Evolutionary conservation across 2,113 vertebrate genomes (phyloP).

Genomic region (Lepidothrix coronata): DNA sequence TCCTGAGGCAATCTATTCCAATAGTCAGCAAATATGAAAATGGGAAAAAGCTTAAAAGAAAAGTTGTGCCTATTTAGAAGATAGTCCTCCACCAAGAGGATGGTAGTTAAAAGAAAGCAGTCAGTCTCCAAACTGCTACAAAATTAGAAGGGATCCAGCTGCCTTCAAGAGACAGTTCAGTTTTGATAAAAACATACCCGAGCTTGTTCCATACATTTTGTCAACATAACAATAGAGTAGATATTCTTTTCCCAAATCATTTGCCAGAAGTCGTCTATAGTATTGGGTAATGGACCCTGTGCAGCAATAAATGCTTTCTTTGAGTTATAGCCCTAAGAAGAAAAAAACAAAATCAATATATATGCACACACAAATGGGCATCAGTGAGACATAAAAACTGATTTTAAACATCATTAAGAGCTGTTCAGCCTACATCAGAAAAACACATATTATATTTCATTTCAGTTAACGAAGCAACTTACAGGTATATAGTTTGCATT

Average conservation of each 20-base stretch:
- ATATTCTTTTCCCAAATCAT: slow-evolving; percentile 96
- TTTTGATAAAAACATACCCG: slow-evolving; percentile 84
- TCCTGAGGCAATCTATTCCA: neutral
- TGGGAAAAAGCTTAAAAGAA: neutral
- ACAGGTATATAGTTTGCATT: slow-evolving; percentile 97
- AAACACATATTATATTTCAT: neutral
- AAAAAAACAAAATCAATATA: neutral
- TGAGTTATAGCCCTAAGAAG: slow-evolving; percentile 86
- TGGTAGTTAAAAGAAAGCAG: neutral
- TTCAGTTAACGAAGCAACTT: slow-evolving; percentile 47
- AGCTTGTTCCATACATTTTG: slow-evolving; percentile 92
- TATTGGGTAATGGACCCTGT: slow-evolving; percentile 90
- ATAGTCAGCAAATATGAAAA: neutral
- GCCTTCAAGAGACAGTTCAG: neutral
- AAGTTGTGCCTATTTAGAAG: neutral
- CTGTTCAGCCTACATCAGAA: neutral
- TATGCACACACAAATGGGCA: rapidly evolving
- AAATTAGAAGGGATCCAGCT: neutral
- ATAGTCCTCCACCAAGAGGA: neutral
- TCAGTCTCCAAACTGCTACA: neutral
- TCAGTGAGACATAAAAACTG: neutral
- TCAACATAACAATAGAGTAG: slow-evolving; percentile 91
- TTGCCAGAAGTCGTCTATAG: slow-evolving; percentile 91
- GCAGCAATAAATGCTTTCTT: slow-evolving; percentile 92
- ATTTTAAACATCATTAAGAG: neutral